phyloP scores from a whole-genome alignment of 2,113 vertebrate species.

The Origma solitaria region DNA sequence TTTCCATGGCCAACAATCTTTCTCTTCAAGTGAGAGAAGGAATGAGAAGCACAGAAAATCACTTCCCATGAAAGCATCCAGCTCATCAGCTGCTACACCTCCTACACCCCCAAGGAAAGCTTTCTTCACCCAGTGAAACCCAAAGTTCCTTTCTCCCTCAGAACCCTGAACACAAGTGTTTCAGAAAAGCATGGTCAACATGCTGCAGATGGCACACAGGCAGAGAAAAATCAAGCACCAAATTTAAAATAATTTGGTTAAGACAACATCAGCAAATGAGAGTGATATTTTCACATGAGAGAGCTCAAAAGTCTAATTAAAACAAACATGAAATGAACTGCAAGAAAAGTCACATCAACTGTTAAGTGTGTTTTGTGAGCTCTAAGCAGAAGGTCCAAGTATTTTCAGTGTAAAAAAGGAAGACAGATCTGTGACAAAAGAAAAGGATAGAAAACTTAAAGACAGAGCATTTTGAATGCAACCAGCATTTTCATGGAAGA shows the following conservation, averaged over 20 bases:
- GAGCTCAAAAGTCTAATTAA: neutral
- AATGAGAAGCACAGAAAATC: neutral
- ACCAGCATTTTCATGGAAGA: slow-evolving; percentile 29
- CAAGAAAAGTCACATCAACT: neutral
- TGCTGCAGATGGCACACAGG: slow-evolving; percentile 4
- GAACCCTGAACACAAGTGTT: neutral
- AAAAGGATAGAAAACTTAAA: neutral
- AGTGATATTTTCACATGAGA: neutral
- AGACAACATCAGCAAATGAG: neutral
- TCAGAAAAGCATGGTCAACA: slow-evolving; percentile 23
- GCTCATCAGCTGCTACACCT: neutral
- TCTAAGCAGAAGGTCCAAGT: neutral
- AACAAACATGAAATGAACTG: neutral
- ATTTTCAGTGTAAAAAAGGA: neutral
- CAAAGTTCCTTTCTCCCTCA: neutral
- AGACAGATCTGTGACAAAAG: neutral
- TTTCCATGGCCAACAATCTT: neutral
- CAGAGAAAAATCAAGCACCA: slow-evolving; percentile 7
- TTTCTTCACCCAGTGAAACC: neutral
- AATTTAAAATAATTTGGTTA: slow-evolving; percentile 7
- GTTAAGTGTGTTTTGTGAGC: neutral
- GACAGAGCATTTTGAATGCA: neutral
- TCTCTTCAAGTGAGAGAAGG: neutral
- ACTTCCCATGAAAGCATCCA: neutral
- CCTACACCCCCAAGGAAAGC: neutral